Percentiles rank a stretch among this genome's conserved stretches.
phyloP scores from a whole-genome alignment of 2,888 invertebrate species.

The Tachina fera region DNA sequence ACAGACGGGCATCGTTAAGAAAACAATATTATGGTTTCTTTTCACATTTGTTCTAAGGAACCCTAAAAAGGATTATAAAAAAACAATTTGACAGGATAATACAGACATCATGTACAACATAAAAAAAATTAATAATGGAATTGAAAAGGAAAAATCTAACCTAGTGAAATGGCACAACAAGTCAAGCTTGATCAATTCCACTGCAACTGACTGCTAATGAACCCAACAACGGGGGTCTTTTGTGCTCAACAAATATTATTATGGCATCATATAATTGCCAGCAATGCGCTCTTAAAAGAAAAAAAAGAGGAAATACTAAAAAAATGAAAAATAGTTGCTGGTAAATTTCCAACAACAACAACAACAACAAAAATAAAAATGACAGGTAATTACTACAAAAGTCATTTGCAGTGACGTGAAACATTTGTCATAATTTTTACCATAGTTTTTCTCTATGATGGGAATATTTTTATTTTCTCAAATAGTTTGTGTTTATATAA shows the following conservation, averaged over 20 bases:
- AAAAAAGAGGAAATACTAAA: constrained; percentile 46
- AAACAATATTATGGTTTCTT: not conserved
- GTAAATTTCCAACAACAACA: constrained; percentile 46
- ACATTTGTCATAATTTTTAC: constrained; percentile 79
- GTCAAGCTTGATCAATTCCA: constrained; percentile 52
- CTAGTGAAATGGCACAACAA: constrained; percentile 50
- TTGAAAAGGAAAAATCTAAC: constrained; percentile 5
- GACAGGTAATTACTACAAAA: constrained; percentile 71
- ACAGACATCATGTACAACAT: constrained; percentile 22
- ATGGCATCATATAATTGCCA: constrained; percentile 45
- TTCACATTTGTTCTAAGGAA: not conserved
- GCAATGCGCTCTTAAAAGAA: not conserved
- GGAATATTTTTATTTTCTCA: constrained; percentile 51
- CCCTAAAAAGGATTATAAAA: constrained; percentile 28
- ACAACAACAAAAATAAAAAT: constrained; percentile 24
- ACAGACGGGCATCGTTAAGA: too few relatives aligned
- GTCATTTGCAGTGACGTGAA: constrained; percentile 79
- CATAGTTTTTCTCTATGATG: constrained; percentile 17
- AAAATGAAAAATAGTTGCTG: constrained; percentile 46
- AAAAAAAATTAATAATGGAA: not conserved
- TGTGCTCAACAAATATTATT: constrained; percentile 8
- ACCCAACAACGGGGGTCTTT: constrained; percentile 61
- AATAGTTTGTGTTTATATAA: constrained; percentile 20
- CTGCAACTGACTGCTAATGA: constrained; percentile 38
- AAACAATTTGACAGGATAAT: constrained; percentile 16